Conservation (phyloP, 2,888 invertebrate genomes). For the Sialis lutaria region DNA sequence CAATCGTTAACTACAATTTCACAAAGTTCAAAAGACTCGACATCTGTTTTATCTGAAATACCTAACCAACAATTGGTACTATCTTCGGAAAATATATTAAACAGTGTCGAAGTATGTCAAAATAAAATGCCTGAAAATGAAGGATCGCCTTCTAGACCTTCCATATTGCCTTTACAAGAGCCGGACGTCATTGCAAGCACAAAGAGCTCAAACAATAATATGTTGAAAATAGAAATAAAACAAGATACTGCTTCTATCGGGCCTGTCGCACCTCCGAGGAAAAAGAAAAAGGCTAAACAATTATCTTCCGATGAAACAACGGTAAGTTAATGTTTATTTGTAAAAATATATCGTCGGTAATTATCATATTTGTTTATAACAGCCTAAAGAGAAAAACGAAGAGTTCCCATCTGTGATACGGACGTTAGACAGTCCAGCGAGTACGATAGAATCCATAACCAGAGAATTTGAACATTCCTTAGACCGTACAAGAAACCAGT, state of each 20-base stretch:
- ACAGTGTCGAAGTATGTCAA: constrained; percentile 10
- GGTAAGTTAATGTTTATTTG: not conserved
- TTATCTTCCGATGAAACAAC: constrained; percentile 6
- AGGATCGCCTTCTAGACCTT: constrained; percentile 5
- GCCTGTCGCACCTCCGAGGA: constrained; percentile 63
- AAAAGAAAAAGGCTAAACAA: constrained; percentile 48
- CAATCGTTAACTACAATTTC: constrained; percentile 22
- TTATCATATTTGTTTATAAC: not conserved
- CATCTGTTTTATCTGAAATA: constrained; percentile 21
- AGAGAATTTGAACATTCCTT: constrained; percentile 72
- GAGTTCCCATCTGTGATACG: constrained; percentile 6
- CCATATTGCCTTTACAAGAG: constrained; percentile 45
- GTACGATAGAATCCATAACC: constrained; percentile 61
- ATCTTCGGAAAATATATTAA: constrained; percentile 15
- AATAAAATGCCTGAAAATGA: not conserved
- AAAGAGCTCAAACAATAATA: constrained; percentile 40
- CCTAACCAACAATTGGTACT: constrained; percentile 16
- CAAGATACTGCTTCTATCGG: constrained; percentile 16
- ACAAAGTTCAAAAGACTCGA: constrained; percentile 21
- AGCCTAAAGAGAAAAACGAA: constrained; percentile 5
- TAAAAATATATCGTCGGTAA: no score
- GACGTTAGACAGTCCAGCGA: constrained; percentile 56
- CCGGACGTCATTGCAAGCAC: constrained; percentile 90
- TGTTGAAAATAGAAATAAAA: constrained; percentile 11
- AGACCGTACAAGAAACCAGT: constrained; percentile 18